Base-by-base conservation (phyloP, 1,140 invertebrate species). In the Lordiphosa mommai region DNA sequence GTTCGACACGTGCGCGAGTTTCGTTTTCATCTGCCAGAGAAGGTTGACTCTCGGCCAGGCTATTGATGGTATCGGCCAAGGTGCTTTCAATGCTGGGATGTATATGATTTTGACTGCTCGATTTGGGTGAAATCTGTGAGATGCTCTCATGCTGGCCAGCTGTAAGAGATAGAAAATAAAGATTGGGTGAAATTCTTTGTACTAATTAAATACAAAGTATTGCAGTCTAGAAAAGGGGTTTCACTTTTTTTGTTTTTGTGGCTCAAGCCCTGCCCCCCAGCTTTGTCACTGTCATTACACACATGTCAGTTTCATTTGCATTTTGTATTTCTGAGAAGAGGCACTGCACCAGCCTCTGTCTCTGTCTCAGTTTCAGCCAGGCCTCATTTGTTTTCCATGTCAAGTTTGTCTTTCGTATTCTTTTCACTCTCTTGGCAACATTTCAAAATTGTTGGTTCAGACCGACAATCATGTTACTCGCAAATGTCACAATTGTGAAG, bases 51-150 rank as follows among this genome's bases (percentile, higher is more conserved):
- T 60, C 66, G 8, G 71, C 38, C 16, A 59, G 37, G 8, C 46
- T 41, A 8, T 65, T 64, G 1, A 63, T 50, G 3, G 63, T 61
- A 4, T 86, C 57, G 9, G 68, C 53, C 56, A 85, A 57, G 61
- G 86, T 84, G 36, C 79, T 82, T 55, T 88, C 77, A 4, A 87
- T 73, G 43, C 57, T 70, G 9, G 72, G 48, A 12, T 14, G 41
- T 47, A 14, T 44, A 0, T 49, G 38, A 5, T 23, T 59, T 10
- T 65, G 30, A 50, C 67, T 87, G 34, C 71, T 82, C 1, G 87
- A 88, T 32, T 88, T 88, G 30, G 87, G 87, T 9, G 87, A 88
- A 37, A 88, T 88, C 61, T 88, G 87, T 29, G 87, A 88, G 50
- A 88, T 69, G 49, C 55, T 61, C 30, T 82, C 58, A 30, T 88